Evolutionary conservation across 2,113 vertebrate species (phyloP), one percentile per base, ranked within the genome.

Genomic region (Acrocephalus kingi): DNA sequence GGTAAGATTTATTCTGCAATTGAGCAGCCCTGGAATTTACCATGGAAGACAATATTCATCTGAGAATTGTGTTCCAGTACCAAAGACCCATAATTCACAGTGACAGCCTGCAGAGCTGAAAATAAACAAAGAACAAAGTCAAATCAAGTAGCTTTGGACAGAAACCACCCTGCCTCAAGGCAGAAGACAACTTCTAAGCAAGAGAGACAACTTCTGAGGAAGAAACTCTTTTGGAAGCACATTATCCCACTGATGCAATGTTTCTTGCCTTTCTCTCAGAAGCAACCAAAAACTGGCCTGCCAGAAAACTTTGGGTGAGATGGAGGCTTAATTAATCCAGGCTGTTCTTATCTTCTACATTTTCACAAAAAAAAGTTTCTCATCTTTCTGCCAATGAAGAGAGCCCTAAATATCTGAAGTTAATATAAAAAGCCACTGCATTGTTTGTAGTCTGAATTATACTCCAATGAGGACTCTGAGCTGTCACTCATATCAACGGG

Each of bases 111-210:
- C 73, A 81, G 90, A 92, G 87, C 77, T 89, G 84, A 93, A 97
- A 96, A 92, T 91, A 95, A 91, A 94, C 43, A 89, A 89, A 94
- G 85, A 96, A 94, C 90, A 96, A 96, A 97, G 93, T 95, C 52
- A 74, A 88, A 96, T 90, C 63, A 84, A 95, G 90, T 89, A 88
- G 80, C 66, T 95, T 91, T 96, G 92, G 92, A 90, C 54, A 88
- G 35, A 92, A 96, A 96, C 79, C 55, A 86, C 82, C 37, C 77
- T 54, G 92, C 94, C 90, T 89, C 69, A 90, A 87, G 94, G 95
- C 90, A 89, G 69, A 93, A 90, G 72, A 93, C 79, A 87, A 86
- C 72, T 94, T 96, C 76, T 94, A 84, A 97, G 82, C 73, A 84
- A 77, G 56, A 74, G 64, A 81, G 79, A 81, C 55, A 74, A 68